phyloP scores from a whole-genome alignment of 2,888 invertebrate genomes.

The Galerucella calmariensis region DNA sequence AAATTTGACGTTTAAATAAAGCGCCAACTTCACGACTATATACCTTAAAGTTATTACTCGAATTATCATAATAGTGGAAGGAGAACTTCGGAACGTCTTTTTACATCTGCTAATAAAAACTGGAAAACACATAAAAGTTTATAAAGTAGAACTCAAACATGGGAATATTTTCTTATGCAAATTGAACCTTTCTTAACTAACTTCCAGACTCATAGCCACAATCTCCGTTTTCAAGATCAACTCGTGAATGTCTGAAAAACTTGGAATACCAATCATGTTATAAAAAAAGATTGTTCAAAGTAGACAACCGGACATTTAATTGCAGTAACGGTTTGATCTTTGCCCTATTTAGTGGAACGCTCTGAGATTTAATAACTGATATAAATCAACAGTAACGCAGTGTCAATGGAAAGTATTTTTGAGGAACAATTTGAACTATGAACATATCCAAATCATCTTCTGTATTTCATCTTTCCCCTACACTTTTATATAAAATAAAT shows the following conservation, averaged over 20 bases:
- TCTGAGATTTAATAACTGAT: too few species aligned
- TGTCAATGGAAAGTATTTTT: too few species aligned
- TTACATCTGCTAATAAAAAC: slow-evolving; percentile 36
- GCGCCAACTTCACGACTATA: neutral
- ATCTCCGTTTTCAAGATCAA: slow-evolving; percentile 36
- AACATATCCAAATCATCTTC: too few species aligned
- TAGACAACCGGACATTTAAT: neutral
- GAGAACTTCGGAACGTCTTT: slow-evolving; percentile 24
- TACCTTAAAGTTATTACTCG: slow-evolving; percentile 20
- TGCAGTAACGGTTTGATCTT: neutral
- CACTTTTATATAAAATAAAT: too few species aligned
- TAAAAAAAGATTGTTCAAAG: slow-evolving; percentile 4
- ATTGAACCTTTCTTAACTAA: slow-evolving; percentile 37
- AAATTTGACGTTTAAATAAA: slow-evolving; percentile 4
- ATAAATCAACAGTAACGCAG: too few species aligned
- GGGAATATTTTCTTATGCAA: slow-evolving; percentile 40
- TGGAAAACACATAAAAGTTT: slow-evolving; percentile 35
- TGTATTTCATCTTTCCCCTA: too few species aligned
- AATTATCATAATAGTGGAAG: slow-evolving; percentile 33
- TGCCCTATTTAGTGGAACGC: too few species aligned
- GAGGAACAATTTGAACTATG: too few species aligned
- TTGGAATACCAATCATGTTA: neutral
- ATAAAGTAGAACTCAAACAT: slow-evolving; percentile 37
- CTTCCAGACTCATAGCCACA: slow-evolving; percentile 36
- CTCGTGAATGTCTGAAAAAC: slow-evolving; percentile 7